Percentiles rank a stretch among this genome's conserved stretches.
phyloP scores from a whole-genome alignment of 2,888 invertebrate species.

The Ligdia adustata region DNA sequence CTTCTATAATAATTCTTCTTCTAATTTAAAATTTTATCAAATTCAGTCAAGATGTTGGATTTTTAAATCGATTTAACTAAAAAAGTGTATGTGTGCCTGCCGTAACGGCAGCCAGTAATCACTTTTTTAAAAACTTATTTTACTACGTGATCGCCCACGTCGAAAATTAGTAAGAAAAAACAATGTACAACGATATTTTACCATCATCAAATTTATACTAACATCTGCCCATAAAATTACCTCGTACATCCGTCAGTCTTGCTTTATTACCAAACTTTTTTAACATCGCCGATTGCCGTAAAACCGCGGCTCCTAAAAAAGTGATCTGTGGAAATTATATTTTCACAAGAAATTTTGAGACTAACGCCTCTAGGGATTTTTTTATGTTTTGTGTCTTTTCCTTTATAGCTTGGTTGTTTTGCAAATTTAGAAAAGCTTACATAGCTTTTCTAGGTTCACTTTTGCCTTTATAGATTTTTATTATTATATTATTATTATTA shows the following conservation, averaged over 20 bases:
- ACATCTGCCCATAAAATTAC: slow-evolving; percentile 13
- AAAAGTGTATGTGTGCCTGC: too few relatives aligned
- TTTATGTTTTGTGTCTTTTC: slow-evolving; percentile 16
- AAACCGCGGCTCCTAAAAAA: slow-evolving; percentile 25
- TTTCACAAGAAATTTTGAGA: slow-evolving; percentile 34
- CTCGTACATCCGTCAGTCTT: slow-evolving; percentile 5
- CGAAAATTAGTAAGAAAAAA: slow-evolving; percentile 5
- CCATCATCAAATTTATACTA: not conserved
- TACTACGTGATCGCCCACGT: slow-evolving; percentile 4
- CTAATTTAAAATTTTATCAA: too few relatives aligned
- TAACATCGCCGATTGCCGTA: slow-evolving; percentile 17
- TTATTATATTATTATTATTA: too few relatives aligned
- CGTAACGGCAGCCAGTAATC: too few relatives aligned
- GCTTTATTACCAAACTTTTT: slow-evolving; percentile 24
- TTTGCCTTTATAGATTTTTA: too few relatives aligned
- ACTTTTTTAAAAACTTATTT: too few relatives aligned
- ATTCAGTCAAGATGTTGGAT: too few relatives aligned
- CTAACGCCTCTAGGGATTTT: slow-evolving; percentile 31
- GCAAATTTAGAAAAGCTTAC: too few relatives aligned
- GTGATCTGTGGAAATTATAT: slow-evolving; percentile 39
- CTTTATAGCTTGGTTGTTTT: too few relatives aligned
- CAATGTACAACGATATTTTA: slow-evolving; percentile 4
- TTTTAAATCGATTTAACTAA: too few relatives aligned
- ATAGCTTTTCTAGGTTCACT: too few relatives aligned
- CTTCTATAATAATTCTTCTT: too few relatives aligned